Percentiles rank a stretch among this genome's conserved stretches.
phyloP scores from a whole-genome alignment of 2,113 vertebrate genomes.

The Glaucidium brasilianum region DNA sequence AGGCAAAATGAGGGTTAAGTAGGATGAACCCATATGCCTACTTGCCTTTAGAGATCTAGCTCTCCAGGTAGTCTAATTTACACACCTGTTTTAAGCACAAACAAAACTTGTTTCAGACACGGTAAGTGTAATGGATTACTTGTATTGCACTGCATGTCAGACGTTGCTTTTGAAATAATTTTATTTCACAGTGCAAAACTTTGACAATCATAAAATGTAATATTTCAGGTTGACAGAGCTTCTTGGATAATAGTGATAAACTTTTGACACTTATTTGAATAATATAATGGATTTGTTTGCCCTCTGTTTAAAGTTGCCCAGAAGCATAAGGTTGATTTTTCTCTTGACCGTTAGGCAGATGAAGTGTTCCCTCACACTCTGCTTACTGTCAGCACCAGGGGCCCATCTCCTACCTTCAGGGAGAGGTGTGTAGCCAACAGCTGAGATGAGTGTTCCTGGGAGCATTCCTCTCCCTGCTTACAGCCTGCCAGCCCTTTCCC shows the following conservation, averaged over 20 bases:
- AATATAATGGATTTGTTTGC: background rate
- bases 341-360: background rate
- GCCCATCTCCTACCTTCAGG: background rate
- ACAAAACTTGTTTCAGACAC: background rate
- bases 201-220: background rate
- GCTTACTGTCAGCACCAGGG: rapidly evolving
- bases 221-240: background rate
- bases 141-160: background rate
- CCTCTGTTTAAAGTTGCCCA: background rate
- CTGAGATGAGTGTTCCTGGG: background rate
- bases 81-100: background rate
- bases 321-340: background rate
- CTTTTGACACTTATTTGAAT: background rate
- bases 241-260: background rate
- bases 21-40: background rate
- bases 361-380: background rate
- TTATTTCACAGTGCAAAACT: background rate
- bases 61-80: background rate
- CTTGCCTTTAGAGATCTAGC: background rate
- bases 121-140: background rate
- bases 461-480: background rate
- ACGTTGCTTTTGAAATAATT: background rate
- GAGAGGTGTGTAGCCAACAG: rapidly evolving
- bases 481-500: background rate
- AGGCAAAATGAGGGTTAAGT: background rate